phyloP scores from a whole-genome alignment of 2,888 invertebrate genomes.

The Andrena minutula region DNA sequence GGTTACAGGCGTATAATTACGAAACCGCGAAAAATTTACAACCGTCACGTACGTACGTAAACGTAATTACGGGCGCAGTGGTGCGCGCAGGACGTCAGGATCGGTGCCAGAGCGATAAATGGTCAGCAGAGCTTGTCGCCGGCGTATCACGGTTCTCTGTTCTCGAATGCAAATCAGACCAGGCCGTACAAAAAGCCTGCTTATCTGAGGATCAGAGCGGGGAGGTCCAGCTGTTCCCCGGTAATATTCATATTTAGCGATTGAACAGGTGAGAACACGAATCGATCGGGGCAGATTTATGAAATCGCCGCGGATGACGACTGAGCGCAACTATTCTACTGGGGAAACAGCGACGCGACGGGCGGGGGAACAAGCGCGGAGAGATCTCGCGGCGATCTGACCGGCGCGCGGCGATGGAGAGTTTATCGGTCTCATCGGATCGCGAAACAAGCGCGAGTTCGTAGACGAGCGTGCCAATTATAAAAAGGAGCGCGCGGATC shows the following conservation, averaged over 20 bases:
- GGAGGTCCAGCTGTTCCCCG: background rate
- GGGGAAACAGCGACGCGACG: background rate
- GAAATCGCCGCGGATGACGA: conserved; percentile 21
- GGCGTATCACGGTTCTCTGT: conserved; percentile 56
- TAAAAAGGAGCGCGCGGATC: conserved; percentile 41
- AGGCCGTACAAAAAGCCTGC: conserved; percentile 35
- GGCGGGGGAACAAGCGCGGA: conserved; percentile 4
- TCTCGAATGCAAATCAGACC: conserved; percentile 58
- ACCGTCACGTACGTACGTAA: conserved; percentile 46
- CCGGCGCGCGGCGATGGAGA: background rate
- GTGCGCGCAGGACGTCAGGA: conserved; percentile 1
- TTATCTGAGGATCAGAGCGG: conserved; percentile 38
- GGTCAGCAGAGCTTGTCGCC: conserved; percentile 50
- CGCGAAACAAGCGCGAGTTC: conserved; percentile 29
- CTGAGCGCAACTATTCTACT: background rate
- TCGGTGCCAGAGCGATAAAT: conserved; percentile 42
- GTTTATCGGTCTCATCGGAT: conserved; percentile 36
- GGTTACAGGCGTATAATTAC: conserved; percentile 56
- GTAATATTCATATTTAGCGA: conserved; percentile 30
- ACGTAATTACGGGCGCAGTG: conserved; percentile 48
- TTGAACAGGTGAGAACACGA: conserved; percentile 51
- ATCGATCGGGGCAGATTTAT: conserved; percentile 29
- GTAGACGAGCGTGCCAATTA: conserved; percentile 31
- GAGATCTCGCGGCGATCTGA: background rate
- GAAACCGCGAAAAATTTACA: conserved; percentile 61